Evolutionary conservation across 2,797 vertebrate genomes (phyloP), one percentile per base, ranked within the genome.

Genomic region (Ataeniobius toweri): DNA sequence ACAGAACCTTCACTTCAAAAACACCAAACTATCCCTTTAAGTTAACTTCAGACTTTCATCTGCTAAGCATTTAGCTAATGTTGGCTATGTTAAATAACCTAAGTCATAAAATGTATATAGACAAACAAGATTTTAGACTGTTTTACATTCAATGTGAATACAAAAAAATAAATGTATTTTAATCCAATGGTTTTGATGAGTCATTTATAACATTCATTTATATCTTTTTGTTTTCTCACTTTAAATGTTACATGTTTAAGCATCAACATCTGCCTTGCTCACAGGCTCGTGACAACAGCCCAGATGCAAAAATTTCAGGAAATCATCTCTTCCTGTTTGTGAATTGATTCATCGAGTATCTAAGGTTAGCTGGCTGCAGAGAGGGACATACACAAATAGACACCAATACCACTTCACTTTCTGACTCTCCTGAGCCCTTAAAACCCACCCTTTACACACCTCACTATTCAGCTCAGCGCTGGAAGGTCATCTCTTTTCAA

Each of bases 401-500:
- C 63, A 65, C 36, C 31, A 65, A 39, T 63, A 63, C 36, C 71
- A 58, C 41, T 68, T 81, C 77, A 44, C 16, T 61, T 39, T 16
- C 70, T n/a, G 58, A 41, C 16, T 73, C 71, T 59, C 48, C 69
- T 5, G 72, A 6, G 70, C 48, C 26, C 31, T 26, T 76, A 68
- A 39, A 74, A 78, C 69, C 31, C 55, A 71, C 70, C 74, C 48
- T n/a, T 71, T 5, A 48, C 55, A 80, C 78, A 80, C n/a, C 31
- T 44, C 41, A 55, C 74, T 53, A 82, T 76, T 75, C 53, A 83
- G 76, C 10, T 39, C 28, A 63, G 44, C 73, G 72, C 48, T 53
- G 28, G 50, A 41, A 46, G 46, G 50, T 58, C 82, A 80, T 74
- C 39, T 77, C 39, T 81, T 76, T 84, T 88, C 53, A 63, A 67